Evolutionary conservation across 2,888 invertebrate species (phyloP).

Genomic region (Phasia obesa): DNA sequence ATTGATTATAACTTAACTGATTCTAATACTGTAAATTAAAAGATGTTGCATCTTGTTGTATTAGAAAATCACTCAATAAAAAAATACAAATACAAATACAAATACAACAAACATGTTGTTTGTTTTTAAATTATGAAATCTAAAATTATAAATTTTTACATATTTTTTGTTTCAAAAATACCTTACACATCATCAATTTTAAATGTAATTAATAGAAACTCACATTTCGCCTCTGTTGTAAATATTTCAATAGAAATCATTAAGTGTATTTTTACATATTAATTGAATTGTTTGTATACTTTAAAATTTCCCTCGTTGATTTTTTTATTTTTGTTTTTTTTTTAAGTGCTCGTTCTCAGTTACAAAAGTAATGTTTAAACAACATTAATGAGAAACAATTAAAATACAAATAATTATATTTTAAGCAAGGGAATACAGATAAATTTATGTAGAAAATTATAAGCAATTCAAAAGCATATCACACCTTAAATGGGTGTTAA

Average conservation of each 20-base stretch:
- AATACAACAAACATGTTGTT: too few relatives aligned
- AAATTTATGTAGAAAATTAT: background rate
- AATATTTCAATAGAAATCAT: conserved; percentile 1
- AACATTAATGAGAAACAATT: conserved; percentile 4
- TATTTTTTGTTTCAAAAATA: too few relatives aligned
- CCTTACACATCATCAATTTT: too few relatives aligned
- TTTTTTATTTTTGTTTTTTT: background rate
- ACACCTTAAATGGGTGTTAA: too few relatives aligned
- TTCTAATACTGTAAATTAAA: too few relatives aligned
- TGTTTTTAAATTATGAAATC: too few relatives aligned
- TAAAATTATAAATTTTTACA: too few relatives aligned
- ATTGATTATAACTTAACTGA: too few relatives aligned
- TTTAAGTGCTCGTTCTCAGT: background rate
- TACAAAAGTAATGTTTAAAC: background rate
- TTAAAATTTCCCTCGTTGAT: background rate
- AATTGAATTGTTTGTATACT: background rate
- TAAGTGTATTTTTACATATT: background rate
- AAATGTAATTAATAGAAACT: too few relatives aligned
- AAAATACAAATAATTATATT: background rate
- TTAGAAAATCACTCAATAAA: too few relatives aligned
- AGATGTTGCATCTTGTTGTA: too few relatives aligned
- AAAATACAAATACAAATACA: too few relatives aligned
- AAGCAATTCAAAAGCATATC: background rate
- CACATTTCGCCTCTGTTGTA: background rate
- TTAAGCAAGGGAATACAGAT: background rate